Base-by-base conservation (phyloP, 2,888 invertebrate species). In the Spilarctia lutea region DNA sequence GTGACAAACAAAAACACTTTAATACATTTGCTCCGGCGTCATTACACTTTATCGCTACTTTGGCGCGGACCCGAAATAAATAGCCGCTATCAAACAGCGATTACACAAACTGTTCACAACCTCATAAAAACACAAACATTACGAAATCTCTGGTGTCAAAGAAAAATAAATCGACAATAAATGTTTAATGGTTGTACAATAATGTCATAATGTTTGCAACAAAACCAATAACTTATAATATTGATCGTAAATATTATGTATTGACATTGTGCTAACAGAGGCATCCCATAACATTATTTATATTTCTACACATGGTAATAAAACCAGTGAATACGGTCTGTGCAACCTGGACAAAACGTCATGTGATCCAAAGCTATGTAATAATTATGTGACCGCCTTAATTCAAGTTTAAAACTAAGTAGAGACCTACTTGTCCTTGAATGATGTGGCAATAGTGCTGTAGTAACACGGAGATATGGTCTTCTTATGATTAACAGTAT, bases 41-140 rank as follows among this genome's bases (percentile, higher is more conserved):
- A 92, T 93, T 92, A 92, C 90, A 88, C 84, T 93, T 92, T 93
- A 93, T 93, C 87, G 92, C 87, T 86, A 88, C 90, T 91, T 91
- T 87, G 86, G 88, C 86, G 84, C 81, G 88, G 84, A 86, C 88
- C 91, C 89, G 81, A 93, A 93, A 93, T 92, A 93, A 93, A 94
- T 91, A 88, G 91, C 90, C 80, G 91, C 93, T 91, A 94, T 94
- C 93, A 93, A 94, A 93, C 83, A 90, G 83, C 91, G 90, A 94
- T 94, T 93, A 93, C 92, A 91, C 86, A 89, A 91, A 93, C 92
- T 92, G 94, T 93, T 93, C 91, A 92, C 93, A 91, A 91, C 89
- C 91, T 89, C 91, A 92, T 93, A 92, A 93, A 93, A 89, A 88
- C 88, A 89, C 90, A 91, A 91, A 90, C 92, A 90, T 93, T 88